These are phyloP conservation scores for Diarsia dahlii DNA, from an alignment of 2,888 invertebrate genomes.

Conservation along the genomic window DNA sequence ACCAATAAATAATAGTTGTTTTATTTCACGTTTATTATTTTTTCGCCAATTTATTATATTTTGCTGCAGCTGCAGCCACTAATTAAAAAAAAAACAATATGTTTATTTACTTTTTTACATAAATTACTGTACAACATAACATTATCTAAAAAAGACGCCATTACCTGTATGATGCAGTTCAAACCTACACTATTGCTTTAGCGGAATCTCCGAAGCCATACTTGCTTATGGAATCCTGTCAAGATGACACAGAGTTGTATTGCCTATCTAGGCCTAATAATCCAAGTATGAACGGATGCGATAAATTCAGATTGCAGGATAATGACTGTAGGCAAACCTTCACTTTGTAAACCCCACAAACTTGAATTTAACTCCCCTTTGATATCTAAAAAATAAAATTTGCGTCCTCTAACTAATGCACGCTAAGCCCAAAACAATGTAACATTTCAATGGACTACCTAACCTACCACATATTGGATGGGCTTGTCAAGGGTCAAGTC, in stretches of 20 bases:
- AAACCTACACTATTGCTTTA: not conserved
- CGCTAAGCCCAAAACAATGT: too few species aligned
- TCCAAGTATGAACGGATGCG: slow-evolving; percentile 18
- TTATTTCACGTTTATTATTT: not conserved
- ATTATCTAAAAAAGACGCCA: not conserved
- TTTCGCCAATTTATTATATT: not conserved
- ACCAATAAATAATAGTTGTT: not conserved
- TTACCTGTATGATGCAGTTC: not conserved
- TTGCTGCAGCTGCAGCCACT: not conserved
- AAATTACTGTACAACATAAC: not conserved
- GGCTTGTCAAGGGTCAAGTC: not conserved
- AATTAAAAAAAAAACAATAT: not conserved
- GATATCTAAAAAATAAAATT: too few species aligned
- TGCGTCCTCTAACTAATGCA: too few species aligned
- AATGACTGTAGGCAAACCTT: not conserved
- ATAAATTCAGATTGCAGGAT: slow-evolving; percentile 2
- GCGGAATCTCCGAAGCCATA: slow-evolving; percentile 21
- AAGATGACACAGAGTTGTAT: slow-evolving; percentile 28
- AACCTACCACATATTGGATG: not conserved
- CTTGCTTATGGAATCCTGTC: slow-evolving; percentile 24
- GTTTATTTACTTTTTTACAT: not conserved
- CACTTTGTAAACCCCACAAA: too few species aligned
- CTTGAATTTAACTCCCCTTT: too few species aligned
- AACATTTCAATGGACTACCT: too few species aligned
- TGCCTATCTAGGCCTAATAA: slow-evolving; percentile 16